These are phyloP conservation scores for Lophura swinhoii DNA, from an alignment of 2,797 vertebrate genomes.

Conservation along the genomic window DNA sequence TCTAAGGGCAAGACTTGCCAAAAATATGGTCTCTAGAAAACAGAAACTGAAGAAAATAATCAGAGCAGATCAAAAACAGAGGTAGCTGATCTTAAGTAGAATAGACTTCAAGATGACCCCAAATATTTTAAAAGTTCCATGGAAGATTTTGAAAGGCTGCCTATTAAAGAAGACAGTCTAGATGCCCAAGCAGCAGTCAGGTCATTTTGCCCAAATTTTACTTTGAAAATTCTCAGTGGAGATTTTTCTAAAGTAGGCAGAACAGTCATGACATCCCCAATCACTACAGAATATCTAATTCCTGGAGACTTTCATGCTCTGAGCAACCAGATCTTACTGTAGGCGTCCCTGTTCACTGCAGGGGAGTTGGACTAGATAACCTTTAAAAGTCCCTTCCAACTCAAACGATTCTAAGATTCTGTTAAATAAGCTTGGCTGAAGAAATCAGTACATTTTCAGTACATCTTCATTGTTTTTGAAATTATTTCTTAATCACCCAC, in stretches of 20 bases:
- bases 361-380: too few species aligned
- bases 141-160: neutral
- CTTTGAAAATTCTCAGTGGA: too few species aligned
- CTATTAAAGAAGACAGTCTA: neutral
- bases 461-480: neutral
- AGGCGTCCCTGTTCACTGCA: too few species aligned
- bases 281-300: too few species aligned
- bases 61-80: neutral
- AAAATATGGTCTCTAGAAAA: neutral
- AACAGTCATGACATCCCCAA: too few species aligned
- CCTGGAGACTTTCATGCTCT: too few species aligned
- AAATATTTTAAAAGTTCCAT: neutral
- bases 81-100: neutral
- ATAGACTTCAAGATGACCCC: neutral
- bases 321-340: too few species aligned
- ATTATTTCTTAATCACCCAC: neutral
- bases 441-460: neutral
- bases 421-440: neutral
- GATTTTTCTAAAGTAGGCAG: too few species aligned
- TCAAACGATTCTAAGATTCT: too few species aligned
- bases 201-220: too few species aligned
- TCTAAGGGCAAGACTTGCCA: slow-evolving; percentile 32
- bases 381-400: too few species aligned
- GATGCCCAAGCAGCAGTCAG: too few species aligned
- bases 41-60: slow-evolving; percentile 15